phyloP scores from a whole-genome alignment of 2,113 vertebrate genomes.

The Ondatra zibethicus region DNA sequence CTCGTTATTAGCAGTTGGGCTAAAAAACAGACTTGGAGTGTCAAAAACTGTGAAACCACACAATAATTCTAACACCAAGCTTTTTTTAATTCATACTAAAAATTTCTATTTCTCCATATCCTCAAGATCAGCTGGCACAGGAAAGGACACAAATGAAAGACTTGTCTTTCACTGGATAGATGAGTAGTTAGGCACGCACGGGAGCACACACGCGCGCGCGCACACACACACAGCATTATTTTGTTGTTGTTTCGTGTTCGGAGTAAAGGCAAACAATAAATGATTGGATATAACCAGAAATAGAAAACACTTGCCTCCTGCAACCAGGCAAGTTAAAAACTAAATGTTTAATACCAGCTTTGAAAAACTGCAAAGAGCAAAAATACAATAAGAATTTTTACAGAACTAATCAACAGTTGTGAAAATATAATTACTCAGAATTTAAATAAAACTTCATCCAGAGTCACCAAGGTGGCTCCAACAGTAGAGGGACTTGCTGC shows the following conservation, averaged over 20 bases:
- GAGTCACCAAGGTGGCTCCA: background rate
- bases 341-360: conserved; percentile 28
- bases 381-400: conserved; percentile 10
- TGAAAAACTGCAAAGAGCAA: background rate
- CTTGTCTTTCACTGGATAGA: background rate
- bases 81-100: conserved; percentile 33
- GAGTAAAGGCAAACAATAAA: background rate
- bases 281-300: background rate
- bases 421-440: conserved; percentile 26
- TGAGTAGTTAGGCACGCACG: background rate
- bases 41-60: conserved; percentile 19
- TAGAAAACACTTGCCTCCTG: background rate
- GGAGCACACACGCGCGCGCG: too few species aligned
- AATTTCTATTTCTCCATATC: conserved; percentile 21
- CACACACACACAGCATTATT: too few species aligned
- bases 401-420: background rate
- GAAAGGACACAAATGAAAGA: background rate
- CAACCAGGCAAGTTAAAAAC: conserved; percentile 12
- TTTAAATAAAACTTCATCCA: background rate
- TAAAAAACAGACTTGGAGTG: conserved; percentile 38
- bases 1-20: conserved; percentile 35
- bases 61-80: background rate
- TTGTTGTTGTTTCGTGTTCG: background rate
- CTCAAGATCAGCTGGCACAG: background rate
- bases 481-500: background rate